These are phyloP conservation scores for Natator depressus DNA, from an alignment of 2,113 vertebrate genomes.

Conservation along the genomic window DNA sequence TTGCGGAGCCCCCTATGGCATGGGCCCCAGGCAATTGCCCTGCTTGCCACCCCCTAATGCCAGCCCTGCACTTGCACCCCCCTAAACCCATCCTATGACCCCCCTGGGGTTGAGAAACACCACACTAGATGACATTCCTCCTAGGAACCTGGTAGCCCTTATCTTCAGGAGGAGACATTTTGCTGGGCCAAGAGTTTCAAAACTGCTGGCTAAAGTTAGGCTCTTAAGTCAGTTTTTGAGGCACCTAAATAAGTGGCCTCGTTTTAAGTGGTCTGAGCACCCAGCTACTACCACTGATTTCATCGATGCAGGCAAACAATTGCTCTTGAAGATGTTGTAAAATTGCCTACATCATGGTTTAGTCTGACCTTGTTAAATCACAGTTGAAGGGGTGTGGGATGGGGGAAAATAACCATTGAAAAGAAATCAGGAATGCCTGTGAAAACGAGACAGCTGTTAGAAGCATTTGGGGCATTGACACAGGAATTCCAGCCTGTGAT, in stretches of 20 bases:
- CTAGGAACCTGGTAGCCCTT: neutral
- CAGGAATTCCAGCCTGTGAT: slow-evolving; percentile 48
- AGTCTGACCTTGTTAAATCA: neutral
- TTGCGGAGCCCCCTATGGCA: too few relatives aligned
- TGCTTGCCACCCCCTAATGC: too few relatives aligned
- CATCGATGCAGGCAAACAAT: neutral
- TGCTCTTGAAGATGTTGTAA: neutral
- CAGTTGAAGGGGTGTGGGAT: neutral
- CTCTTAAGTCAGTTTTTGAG: neutral
- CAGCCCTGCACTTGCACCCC: too few relatives aligned
- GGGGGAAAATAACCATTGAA: slow-evolving; percentile 3
- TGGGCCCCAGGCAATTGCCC: too few relatives aligned
- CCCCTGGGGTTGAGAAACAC: too few relatives aligned
- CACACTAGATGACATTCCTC: neutral
- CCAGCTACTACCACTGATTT: rapidly evolving
- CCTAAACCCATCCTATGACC: too few relatives aligned
- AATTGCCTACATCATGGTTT: rapidly evolving
- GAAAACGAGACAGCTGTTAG: slow-evolving; percentile 33
- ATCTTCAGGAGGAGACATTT: neutral
- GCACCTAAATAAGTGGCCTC: neutral
- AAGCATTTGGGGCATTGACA: neutral
- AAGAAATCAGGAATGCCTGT: neutral
- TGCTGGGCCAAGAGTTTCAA: neutral
- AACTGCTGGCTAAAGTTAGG: neutral
- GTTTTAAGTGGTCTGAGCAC: neutral